These are phyloP conservation scores for Aphodius sticticus DNA, from an alignment of 2,888 invertebrate species.

Conservation along the genomic window DNA sequence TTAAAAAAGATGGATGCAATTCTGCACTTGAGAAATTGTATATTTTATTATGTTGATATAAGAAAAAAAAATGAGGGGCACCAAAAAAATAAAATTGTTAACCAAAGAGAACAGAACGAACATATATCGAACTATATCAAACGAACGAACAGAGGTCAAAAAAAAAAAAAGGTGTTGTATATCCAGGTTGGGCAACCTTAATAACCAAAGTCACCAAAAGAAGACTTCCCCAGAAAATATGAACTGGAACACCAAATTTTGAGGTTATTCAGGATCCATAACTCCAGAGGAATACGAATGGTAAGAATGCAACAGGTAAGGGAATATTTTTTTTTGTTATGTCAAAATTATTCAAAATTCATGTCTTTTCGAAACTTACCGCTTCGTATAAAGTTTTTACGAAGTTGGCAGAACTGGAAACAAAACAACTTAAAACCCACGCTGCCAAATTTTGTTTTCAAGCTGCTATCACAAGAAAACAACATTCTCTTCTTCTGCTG, in stretches of 20 bases:
- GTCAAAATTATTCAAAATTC: not conserved
- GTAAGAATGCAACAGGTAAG: not conserved
- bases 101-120: not conserved
- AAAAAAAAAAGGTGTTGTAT: not conserved
- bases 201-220: not conserved
- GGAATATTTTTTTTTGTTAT: not conserved
- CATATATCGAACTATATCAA: not conserved
- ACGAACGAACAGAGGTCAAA: too few relatives aligned
- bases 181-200: not conserved
- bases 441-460: too few relatives aligned
- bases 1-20: slow-evolving; percentile 19
- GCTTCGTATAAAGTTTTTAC: too few relatives aligned
- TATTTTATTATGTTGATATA: slow-evolving; percentile 41
- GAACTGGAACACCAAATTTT: not conserved
- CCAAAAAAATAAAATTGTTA: slow-evolving; percentile 11
- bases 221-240: not conserved
- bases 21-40: slow-evolving; percentile 34
- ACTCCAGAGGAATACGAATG: not conserved
- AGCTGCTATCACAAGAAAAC: too few relatives aligned
- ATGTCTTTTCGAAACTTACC: too few relatives aligned
- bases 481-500: too few relatives aligned
- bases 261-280: not conserved
- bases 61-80: slow-evolving; percentile 24
- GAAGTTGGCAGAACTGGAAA: too few relatives aligned
- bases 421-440: too few relatives aligned